Percentiles rank a stretch among this genome's conserved stretches.
phyloP scores from a whole-genome alignment of 2,888 invertebrate genomes.

The Ichneumoninae sp. region DNA sequence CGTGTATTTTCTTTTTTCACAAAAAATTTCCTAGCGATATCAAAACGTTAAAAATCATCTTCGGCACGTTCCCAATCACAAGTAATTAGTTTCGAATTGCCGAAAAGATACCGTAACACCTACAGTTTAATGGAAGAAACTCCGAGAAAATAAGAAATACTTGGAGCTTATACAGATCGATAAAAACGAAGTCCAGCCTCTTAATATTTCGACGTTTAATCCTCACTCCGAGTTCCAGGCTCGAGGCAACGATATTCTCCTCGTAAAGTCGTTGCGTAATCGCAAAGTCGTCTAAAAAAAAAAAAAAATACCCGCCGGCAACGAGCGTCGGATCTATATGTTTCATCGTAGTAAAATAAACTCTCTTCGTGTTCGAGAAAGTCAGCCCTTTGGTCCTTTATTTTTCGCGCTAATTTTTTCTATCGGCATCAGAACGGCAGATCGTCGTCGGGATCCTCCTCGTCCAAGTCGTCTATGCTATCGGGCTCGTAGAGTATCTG shows the following conservation, averaged over 20 bases:
- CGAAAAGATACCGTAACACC: background rate
- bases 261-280: background rate
- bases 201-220: background rate
- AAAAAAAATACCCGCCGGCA: background rate
- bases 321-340: background rate
- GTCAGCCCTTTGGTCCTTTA: slow-evolving; percentile 29
- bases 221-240: background rate
- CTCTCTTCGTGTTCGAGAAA: slow-evolving; percentile 66
- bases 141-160: background rate
- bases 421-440: slow-evolving; percentile 87
- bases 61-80: background rate
- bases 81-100: background rate
- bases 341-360: background rate
- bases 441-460: slow-evolving; percentile 95
- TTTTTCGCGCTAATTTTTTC: background rate
- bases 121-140: background rate
- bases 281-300: background rate
- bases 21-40: background rate
- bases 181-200: background rate
- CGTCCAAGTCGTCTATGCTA: slow-evolving; percentile 92
- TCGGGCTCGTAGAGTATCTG: slow-evolving; percentile 92
- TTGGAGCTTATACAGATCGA: background rate
- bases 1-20: background rate
- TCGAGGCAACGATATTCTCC: background rate
- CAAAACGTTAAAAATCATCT: background rate